Base-by-base conservation (phyloP, 2,797 vertebrate genomes). In the Hippoglossus hippoglossus region DNA sequence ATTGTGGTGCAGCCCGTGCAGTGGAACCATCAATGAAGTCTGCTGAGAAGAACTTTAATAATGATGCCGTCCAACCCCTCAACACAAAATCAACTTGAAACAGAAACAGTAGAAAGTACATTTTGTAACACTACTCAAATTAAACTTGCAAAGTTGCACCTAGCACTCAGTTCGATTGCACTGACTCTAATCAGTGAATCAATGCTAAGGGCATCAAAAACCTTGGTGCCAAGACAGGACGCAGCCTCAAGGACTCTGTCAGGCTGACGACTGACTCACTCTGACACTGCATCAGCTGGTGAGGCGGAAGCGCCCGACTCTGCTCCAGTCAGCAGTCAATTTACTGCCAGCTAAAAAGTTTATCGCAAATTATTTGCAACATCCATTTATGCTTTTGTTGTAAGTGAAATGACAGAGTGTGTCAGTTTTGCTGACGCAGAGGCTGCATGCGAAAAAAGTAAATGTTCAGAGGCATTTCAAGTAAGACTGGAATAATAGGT, bases 11-110 rank as follows among this genome's bases (percentile, higher is more conserved):
- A 79, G 78, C 73, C 63, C 2, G 76, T 47, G 73, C 62, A 78
- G 78, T 67, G 41, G 53, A 44, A 68, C 21, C 59, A 36, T 57
- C 84, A 84, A 87, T 81, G 61, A 83, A 80, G 71, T 83, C 67
- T 51, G 67, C 56, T 44, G 69, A 79, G 77, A 75, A 69, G 67
- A 57, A 64, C 31, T 69, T 79, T 72, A 69, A 79, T 77, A 77
- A 85, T 67, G 58, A 73, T 61, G 46, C 50, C 34, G 66, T 72
- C 52, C 71, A 56, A 50, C 31, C 58, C 0, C 47, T 49, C 19
- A n/a, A 49, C 7, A 21, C 47, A 15, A n/a, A 47, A 47, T 4
- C 15, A 41, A 5, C 39, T 41, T 16, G 39, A 41, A 2, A 13
- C 13, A 1, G 47, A 21, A 49, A 47, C 19, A 21, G 21, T 10